Evolutionary conservation across 2,888 invertebrate species (phyloP).

Genomic region (Agonopterix subpropinquella): DNA sequence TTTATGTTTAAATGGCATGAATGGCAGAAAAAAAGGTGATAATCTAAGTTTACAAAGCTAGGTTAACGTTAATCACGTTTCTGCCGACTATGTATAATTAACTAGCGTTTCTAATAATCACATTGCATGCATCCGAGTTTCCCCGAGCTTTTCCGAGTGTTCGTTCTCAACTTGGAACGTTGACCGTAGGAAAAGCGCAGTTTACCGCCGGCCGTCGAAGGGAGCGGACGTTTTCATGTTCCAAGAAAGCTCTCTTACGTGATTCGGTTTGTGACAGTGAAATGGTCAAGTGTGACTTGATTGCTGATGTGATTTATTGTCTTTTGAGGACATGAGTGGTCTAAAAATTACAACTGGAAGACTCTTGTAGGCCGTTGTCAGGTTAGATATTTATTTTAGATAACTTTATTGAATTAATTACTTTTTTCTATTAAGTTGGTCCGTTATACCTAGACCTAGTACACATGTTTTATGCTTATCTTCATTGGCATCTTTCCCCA

Average conservation of each 20-base stretch:
- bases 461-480: too few relatives aligned
- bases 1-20: too few relatives aligned
- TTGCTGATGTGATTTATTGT: constrained; percentile 22
- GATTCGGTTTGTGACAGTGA: constrained; percentile 33
- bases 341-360: background rate
- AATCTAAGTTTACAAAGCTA: too few relatives aligned
- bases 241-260: constrained; percentile 10
- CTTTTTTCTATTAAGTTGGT: too few relatives aligned
- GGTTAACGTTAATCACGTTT: too few relatives aligned
- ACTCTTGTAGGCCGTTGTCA: background rate
- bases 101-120: background rate
- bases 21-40: too few relatives aligned
- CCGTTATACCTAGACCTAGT: too few relatives aligned
- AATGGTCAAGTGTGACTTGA: constrained; percentile 33
- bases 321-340: constrained; percentile 21
- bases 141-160: constrained; percentile 31
- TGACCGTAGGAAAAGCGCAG: constrained; percentile 33
- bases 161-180: constrained; percentile 35
- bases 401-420: too few relatives aligned
- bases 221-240: constrained; percentile 22
- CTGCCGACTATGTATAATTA: background rate
- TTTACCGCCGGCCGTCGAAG: constrained; percentile 32
- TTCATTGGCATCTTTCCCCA: too few relatives aligned
- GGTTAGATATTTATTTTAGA: background rate
- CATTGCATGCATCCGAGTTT: constrained; percentile 5